Evolutionary conservation across 2,888 invertebrate species (phyloP), one percentile per base, ranked within the genome.

Genomic region (Macrophya annulata): DNA sequence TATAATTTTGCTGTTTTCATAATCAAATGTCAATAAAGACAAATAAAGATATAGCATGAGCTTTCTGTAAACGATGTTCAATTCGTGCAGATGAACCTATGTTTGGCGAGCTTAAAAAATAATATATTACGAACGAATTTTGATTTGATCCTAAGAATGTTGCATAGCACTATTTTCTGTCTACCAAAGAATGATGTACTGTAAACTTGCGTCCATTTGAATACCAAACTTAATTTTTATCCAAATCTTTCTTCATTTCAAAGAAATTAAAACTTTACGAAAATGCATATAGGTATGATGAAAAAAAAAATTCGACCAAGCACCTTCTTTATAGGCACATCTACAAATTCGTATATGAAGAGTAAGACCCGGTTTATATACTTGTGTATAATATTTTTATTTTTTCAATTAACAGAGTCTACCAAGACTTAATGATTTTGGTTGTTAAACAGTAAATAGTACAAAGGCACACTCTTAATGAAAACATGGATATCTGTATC

Each of bases 91-190:
- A 43, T 9, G 43, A 81, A 37, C 81, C 81, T 21, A 21, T 21
- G 81, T 43, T 62, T 81, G 43, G n/a, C 59, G 40, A 81, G n/a
- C 40, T 62, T 62, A 62, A 3, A 37, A 62, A 81, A 43, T 62
- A 21, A 74, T 45, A 81, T 62, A 15, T 43, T 81, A 81, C 43
- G 0, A 81, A 81, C 40, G 62, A 59, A 62, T 81, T 81, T 81
- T 81, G 81, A 81, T 81, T 81, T 15, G 40, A 5, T 37, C 43
- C 81, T 59, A 62, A 81, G 43, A 62, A 81, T 62, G 62, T 59
- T 62, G 3, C 4, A 40, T 62, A 81, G 81, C 62, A 62, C 40
- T 81, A 81, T 81, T 77, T 77, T 45, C 74, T 15, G 74, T 74
- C 45, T 25, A 21, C 45, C 9, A 45, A 74, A 74, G 1, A 45